Evolutionary conservation across 2,113 vertebrate genomes (phyloP).

Genomic region (Marmota flaviventris): DNA sequence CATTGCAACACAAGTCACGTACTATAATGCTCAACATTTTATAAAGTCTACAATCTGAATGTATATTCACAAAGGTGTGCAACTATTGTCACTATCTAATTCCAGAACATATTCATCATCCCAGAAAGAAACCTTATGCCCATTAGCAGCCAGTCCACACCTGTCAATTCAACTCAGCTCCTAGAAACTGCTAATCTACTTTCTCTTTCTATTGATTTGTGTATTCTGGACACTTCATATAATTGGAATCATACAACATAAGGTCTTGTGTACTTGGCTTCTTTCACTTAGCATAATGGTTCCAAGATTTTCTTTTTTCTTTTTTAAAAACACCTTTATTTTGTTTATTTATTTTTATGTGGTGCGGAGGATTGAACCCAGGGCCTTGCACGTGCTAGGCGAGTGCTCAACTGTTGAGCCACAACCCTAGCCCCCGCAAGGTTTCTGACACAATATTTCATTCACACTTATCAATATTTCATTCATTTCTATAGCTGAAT

Average conservation of each 20-base stretch:
- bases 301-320: background rate
- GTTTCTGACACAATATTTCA: background rate
- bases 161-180: background rate
- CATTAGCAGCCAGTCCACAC: background rate
- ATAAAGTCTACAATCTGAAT: background rate
- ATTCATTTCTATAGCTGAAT: background rate
- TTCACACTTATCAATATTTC: background rate
- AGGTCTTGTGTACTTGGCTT: background rate
- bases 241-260: background rate
- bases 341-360: no score
- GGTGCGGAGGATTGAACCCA: no score
- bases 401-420: no score
- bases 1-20: background rate
- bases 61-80: background rate
- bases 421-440: no score
- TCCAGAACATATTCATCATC: background rate
- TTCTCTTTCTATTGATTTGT: background rate
- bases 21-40: background rate
- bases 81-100: background rate
- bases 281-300: background rate
- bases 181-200: background rate
- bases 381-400: no score
- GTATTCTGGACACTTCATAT: background rate
- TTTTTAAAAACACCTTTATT: no score
- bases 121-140: background rate